Evolutionary conservation across 2,888 invertebrate species (phyloP), one percentile per base, ranked within the genome.

Genomic region (Leptinotarsa rubiginosa): DNA sequence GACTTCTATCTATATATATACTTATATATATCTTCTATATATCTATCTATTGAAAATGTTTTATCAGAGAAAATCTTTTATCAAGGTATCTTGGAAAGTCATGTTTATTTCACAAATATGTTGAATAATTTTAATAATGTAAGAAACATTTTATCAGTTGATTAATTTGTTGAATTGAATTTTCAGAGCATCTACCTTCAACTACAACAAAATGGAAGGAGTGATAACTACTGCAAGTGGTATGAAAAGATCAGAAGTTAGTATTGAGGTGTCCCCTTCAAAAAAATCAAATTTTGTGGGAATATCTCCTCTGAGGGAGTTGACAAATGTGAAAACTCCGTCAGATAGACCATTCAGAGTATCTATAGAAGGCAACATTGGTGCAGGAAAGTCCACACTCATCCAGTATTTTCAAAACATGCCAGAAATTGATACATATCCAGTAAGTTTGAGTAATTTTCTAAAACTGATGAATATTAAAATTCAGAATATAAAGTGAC

Each of bases 361-460:
- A 15, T 87, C 88, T 1, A 84, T 89, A 20, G 89, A 89, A 80
- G 89, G 89, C 13, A 89, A 89, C 75, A 88, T 89, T 73, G 88
- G 88, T 10, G 87, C 88, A 56, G 89, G 89, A 71, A 89, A 89
- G 80, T 88, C 88, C 1, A 87, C 88, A 10, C 82, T 89, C 16
- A 84, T 89, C 20, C 82, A 87, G 70, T 86, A 88, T 80, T 89
- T 89, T 75, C 73, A 85, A 18, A 81, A 81, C 7, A 84, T 86
- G 79, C 78, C 85, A 3, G 84, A 84, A 4, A 86, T 88, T 52
- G 87, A 88, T 83, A 87, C 86, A 1, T 87, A 88, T 79, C 81
- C 86, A 13, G 89, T 89, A 84, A 84, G 83, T 82, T 41, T 7
- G 4, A 62, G 41, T 41, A 41, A 41, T 41, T 10, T 10, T 41